phyloP scores from a whole-genome alignment of 2,113 vertebrate genomes.

The Chaenocephalus aceratus region DNA sequence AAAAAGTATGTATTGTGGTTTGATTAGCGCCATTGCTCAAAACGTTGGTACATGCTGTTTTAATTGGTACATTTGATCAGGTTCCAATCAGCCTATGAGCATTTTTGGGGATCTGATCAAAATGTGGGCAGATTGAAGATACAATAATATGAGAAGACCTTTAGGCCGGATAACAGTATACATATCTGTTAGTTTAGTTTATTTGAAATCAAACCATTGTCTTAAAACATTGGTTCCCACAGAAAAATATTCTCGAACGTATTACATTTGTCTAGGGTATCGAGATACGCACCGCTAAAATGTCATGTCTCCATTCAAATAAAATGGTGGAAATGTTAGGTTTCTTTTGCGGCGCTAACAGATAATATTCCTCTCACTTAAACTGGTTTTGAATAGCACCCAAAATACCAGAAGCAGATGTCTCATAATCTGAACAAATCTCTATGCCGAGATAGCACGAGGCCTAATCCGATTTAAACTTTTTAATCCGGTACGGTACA shows the following conservation, averaged over 20 bases:
- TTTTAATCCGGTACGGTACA: background rate
- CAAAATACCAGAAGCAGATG: too few relatives aligned
- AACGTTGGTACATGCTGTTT: background rate
- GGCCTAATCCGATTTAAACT: too few relatives aligned
- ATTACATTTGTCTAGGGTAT: background rate
- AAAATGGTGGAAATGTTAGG: background rate
- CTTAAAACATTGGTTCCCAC: background rate
- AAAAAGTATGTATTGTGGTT: background rate
- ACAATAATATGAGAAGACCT: background rate
- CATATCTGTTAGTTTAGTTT: too few relatives aligned
- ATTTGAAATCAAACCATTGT: too few relatives aligned
- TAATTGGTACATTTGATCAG: background rate
- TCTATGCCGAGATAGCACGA: too few relatives aligned
- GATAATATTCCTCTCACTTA: background rate
- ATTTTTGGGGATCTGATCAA: background rate
- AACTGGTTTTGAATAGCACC: too few relatives aligned
- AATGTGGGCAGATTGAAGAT: background rate
- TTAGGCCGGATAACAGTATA: background rate
- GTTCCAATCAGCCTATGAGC: too few relatives aligned
- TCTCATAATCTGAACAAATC: too few relatives aligned
- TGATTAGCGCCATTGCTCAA: background rate
- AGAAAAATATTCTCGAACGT: background rate
- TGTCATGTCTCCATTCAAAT: background rate
- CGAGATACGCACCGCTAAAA: too few relatives aligned
- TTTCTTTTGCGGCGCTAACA: background rate